Evolutionary conservation across 2,888 invertebrate genomes (phyloP).

Genomic region (Suillia variegata): DNA sequence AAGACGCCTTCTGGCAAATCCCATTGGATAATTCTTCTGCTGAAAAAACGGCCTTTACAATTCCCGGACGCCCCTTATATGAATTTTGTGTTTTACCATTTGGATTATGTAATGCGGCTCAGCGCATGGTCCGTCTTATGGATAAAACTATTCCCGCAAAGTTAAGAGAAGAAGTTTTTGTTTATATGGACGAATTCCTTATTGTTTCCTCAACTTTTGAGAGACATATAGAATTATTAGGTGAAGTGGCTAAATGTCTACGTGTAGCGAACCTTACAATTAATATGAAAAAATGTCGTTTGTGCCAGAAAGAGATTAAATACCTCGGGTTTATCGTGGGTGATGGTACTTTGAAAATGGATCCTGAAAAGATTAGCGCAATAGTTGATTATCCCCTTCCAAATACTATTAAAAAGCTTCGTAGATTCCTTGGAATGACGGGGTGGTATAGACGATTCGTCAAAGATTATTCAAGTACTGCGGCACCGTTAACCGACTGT

Average conservation of each 20-base stretch:
- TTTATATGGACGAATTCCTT: constrained; percentile 16
- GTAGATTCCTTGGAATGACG: constrained; percentile 11
- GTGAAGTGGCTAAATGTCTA: constrained; percentile 5
- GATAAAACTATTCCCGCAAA: constrained; percentile 22
- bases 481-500: background rate
- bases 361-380: background rate
- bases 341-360: background rate
- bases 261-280: constrained; percentile 11
- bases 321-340: constrained; percentile 14
- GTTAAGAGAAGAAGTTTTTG: constrained; percentile 12
- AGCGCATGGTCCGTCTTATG: constrained; percentile 24
- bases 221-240: background rate
- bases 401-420: constrained; percentile 10
- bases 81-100: constrained; percentile 18
- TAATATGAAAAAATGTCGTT: constrained; percentile 10
- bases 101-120: background rate
- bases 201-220: constrained; percentile 10
- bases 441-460: constrained; percentile 16
- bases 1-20: background rate
- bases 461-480: constrained; percentile 1
- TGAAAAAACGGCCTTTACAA: constrained; percentile 14
- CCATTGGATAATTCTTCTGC: background rate
- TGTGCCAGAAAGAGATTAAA: constrained; percentile 13
- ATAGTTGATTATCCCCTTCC: constrained; percentile 9
- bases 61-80: background rate